Evolutionary conservation across 2,888 invertebrate species (phyloP), one percentile per base, ranked within the genome.

Genomic region (Eupithecia subfuscata): DNA sequence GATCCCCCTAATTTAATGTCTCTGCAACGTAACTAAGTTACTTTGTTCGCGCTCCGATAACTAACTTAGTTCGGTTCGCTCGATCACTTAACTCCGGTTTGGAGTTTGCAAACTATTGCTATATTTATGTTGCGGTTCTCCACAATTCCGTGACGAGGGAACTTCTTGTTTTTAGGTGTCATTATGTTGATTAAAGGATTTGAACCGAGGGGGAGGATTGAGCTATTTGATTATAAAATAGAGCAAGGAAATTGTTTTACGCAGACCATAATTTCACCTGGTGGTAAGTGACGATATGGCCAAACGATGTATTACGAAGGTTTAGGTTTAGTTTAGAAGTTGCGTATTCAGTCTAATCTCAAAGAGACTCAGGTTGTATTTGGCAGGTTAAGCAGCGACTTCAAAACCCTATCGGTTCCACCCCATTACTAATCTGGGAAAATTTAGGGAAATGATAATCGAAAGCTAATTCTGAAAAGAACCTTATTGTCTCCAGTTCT

Each of bases 401-500:
- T 30, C 30, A 1, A 30, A 30, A 30, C 30, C 3, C 3, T 2
- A 30, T 30, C 30, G 3, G 30, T 30, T 30, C 30, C 30, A 30
- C 30, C 30, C 30, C 30, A 30, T 30, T 30, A 30, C 30, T 30
- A 2, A 2, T 30, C 14, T 6, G 25, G 12, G 60, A 25, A 25
- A 2, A 3, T 14, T 14, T 11, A 16, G 3, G 22, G 22, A 56
- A n/a, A 52, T 9, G 9, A 52, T 52, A 52, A n/a, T 52, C 9
- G n/a, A 22, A n/a, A 56, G 22, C 52, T 30, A 63, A 63, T 30
- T 16, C 25, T 30, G 16, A 63, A 1, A n/a, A 37, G 5, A 37
- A 8, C 34, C 5, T 52, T 18, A 30, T 63, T 71, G 60, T 77
- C 78, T 82, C 1, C 87, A 97, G 96, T 97, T 98, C 92, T 98